These are phyloP conservation scores for Andricus quercusramuli DNA, from an alignment of 2,888 invertebrate genomes.

Conservation along the genomic window DNA sequence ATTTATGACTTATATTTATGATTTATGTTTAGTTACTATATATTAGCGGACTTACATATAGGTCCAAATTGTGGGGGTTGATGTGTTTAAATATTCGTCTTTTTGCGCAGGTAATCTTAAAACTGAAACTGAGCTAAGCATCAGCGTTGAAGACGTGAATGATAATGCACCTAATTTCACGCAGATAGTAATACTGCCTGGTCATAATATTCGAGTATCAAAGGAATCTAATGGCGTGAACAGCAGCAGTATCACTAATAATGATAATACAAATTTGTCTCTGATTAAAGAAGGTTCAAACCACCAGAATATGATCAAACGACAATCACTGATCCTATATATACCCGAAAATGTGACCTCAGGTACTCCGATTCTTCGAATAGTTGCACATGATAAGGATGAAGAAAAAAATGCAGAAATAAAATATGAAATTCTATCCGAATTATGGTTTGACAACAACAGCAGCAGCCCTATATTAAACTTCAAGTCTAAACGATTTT, in stretches of 20 bases:
- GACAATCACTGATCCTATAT: slow-evolving; percentile 83
- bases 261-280: background rate
- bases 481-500: slow-evolving; percentile 79
- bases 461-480: background rate
- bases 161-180: slow-evolving; percentile 88
- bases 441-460: slow-evolving; percentile 65
- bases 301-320: slow-evolving; percentile 16
- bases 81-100: too few species aligned
- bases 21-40: too few species aligned
- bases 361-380: slow-evolving; percentile 85
- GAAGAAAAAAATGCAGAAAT: slow-evolving; percentile 85
- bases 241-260: too few species aligned
- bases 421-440: slow-evolving; percentile 85
- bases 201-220: slow-evolving; percentile 84
- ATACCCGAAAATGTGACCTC: slow-evolving; percentile 87
- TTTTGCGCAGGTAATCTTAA: slow-evolving; percentile 83
- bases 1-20: too few species aligned
- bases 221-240: slow-evolving; percentile 80
- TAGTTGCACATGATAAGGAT: slow-evolving; percentile 88
- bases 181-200: slow-evolving; percentile 85
- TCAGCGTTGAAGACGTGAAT: slow-evolving; percentile 88
- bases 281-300: background rate
- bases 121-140: slow-evolving; percentile 86
- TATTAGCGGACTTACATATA: too few species aligned
- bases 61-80: too few species aligned